Percentiles rank a stretch among this genome's conserved stretches.
Conservation (phyloP, 2,888 invertebrate genomes). For the Pterostichus niger region DNA sequence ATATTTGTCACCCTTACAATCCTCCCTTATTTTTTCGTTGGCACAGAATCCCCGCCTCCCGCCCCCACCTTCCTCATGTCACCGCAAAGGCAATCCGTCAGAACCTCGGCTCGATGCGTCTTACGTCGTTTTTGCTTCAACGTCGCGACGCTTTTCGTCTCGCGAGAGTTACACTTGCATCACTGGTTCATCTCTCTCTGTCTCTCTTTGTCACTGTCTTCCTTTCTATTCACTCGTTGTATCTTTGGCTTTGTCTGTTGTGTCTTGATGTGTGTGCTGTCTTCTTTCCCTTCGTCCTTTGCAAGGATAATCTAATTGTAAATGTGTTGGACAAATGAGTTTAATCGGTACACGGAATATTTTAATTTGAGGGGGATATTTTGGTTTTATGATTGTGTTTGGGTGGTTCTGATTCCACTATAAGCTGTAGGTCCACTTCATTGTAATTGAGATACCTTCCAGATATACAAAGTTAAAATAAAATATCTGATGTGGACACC, state of each 20-base stretch:
- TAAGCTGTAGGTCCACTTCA: too few relatives aligned
- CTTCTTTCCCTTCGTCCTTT: conserved; percentile 9
- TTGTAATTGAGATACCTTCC: too few relatives aligned
- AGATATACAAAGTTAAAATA: too few relatives aligned
- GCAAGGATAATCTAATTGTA: conserved; percentile 31
- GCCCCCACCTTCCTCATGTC: background rate
- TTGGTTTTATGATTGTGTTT: background rate
- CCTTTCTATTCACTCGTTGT: background rate
- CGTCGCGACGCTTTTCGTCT: conserved; percentile 36
- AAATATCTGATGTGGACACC: too few relatives aligned
- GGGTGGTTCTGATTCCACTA: too few relatives aligned
- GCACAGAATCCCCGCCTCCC: background rate
- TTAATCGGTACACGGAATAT: conserved; percentile 4
- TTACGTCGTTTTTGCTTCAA: conserved; percentile 32
- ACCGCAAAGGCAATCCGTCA: conserved; percentile 27
- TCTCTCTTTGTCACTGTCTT: background rate
- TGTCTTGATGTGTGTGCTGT: conserved; percentile 11
- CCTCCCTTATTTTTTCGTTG: background rate
- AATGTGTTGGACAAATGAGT: conserved; percentile 25
- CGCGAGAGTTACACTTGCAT: conserved; percentile 39
- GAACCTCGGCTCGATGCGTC: conserved; percentile 14
- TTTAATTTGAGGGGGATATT: conserved; percentile 12
- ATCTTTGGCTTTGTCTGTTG: conserved; percentile 3
- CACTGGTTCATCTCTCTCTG: conserved; percentile 4
- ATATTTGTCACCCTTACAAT: background rate